Evolutionary conservation across 2,888 invertebrate species (phyloP).

Genomic region (Notodonta ziczac): DNA sequence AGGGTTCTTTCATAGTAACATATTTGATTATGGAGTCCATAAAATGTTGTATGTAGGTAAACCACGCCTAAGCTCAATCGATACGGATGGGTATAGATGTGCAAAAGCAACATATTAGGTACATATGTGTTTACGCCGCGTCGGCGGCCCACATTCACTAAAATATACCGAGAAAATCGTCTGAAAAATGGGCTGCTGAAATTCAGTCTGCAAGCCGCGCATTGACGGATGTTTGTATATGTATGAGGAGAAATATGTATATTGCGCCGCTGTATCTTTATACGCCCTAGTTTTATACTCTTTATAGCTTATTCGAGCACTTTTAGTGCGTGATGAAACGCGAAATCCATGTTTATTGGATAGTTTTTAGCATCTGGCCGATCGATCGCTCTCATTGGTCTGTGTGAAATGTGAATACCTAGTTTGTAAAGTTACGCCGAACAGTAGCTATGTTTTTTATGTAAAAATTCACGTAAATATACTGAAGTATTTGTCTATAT

Average conservation of each 20-base stretch:
- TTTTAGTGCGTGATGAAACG: conserved; percentile 50
- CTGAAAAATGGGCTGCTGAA: conserved; percentile 74
- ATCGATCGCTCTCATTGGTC: conserved; percentile 6
- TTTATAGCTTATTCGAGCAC: conserved; percentile 38
- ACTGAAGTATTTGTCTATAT: too few species aligned
- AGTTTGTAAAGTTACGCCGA: too few species aligned
- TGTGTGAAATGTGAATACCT: too few species aligned
- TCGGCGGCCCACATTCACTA: conserved; percentile 60
- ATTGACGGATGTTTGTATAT: conserved; percentile 63
- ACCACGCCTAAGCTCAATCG: too few species aligned
- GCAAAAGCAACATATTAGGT: conserved; percentile 8
- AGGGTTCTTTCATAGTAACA: too few species aligned
- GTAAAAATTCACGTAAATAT: too few species aligned
- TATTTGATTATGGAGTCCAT: too few species aligned
- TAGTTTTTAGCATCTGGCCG: conserved; percentile 42
- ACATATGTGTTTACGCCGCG: conserved; percentile 61
- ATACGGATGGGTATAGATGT: too few species aligned
- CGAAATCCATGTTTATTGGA: conserved; percentile 44
- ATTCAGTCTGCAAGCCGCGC: conserved; percentile 55
- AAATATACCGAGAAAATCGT: conserved; percentile 62
- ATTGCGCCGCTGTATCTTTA: conserved; percentile 35
- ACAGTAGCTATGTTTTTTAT: too few species aligned
- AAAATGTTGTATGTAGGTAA: too few species aligned
- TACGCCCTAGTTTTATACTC: conserved; percentile 51
- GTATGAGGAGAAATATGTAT: conserved; percentile 58